These are phyloP conservation scores for Thelaira solivaga DNA, from an alignment of 2,888 invertebrate genomes.

Conservation along the genomic window DNA sequence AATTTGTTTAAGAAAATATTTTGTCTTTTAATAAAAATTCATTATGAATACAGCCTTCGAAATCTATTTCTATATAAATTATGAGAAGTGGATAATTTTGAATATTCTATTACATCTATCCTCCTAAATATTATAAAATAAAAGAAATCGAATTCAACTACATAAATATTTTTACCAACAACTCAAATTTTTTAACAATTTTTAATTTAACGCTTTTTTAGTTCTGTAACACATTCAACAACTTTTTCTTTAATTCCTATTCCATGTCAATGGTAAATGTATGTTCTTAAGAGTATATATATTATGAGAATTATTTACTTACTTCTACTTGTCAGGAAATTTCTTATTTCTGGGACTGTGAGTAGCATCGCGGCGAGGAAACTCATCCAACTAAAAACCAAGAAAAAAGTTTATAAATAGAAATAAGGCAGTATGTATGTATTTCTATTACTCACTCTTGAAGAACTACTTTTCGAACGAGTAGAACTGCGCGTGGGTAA, in stretches of 20 bases:
- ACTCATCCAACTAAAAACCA: constrained; percentile 70
- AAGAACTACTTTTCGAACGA: constrained; percentile 63
- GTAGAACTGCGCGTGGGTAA: constrained; percentile 66
- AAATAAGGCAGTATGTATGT: not conserved
- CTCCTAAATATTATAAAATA: no score
- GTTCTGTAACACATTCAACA: constrained; percentile 14
- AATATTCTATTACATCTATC: no score
- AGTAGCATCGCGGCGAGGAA: constrained; percentile 73
- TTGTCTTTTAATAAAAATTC: no score
- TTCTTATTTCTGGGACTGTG: constrained; percentile 71
- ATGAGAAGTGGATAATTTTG: no score
- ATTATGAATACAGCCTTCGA: no score
- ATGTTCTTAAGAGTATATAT: not conserved
- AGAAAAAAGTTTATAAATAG: not conserved
- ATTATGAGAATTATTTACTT: constrained; percentile 16
- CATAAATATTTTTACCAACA: not conserved
- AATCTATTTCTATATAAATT: no score
- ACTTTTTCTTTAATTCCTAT: constrained; percentile 23
- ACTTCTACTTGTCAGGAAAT: constrained; percentile 71
- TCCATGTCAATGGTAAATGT: not conserved
- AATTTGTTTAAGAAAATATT: no score
- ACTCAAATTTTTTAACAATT: not conserved
- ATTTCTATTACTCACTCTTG: constrained; percentile 65
- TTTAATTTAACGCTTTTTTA: not conserved
- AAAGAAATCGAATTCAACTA: not conserved